A percentile compares a stretch with the other conserved stretches of the same genome.
Conservation (phyloP, 2,888 invertebrate species). For the Macrosoma leucophasiata region DNA sequence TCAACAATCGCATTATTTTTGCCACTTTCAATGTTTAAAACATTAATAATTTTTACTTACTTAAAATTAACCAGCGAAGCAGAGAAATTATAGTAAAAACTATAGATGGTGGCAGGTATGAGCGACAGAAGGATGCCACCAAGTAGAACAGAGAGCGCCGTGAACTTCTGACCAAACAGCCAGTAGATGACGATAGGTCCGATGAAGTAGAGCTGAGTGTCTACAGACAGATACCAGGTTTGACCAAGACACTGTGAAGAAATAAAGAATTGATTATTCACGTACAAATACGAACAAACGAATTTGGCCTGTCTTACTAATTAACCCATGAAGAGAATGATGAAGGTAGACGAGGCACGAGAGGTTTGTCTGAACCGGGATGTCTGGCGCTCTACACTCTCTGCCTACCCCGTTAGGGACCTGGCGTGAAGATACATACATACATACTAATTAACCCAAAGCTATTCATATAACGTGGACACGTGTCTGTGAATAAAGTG, state of each 20-base stretch:
- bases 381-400: too few species aligned
- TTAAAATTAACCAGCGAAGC: constrained; percentile 42
- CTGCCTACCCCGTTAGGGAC: too few species aligned
- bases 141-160: constrained; percentile 39
- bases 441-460: too few species aligned
- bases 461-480: too few species aligned
- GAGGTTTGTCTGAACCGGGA: too few species aligned
- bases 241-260: constrained; percentile 48
- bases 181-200: constrained; percentile 50
- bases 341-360: too few species aligned
- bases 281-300: too few species aligned
- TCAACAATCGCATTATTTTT: too few species aligned
- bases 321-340: too few species aligned
- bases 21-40: background rate
- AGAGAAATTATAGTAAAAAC: constrained; percentile 40
- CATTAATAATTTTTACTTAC: constrained; percentile 39
- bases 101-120: constrained; percentile 34
- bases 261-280: background rate
- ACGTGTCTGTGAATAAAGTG: too few species aligned
- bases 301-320: too few species aligned
- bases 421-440: too few species aligned
- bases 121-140: constrained; percentile 31
- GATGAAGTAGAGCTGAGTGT: constrained; percentile 49
- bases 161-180: constrained; percentile 31
- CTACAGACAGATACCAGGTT: constrained; percentile 55